Conservation (phyloP, 2,113 vertebrate genomes). For the Micronycteris hirsuta region DNA sequence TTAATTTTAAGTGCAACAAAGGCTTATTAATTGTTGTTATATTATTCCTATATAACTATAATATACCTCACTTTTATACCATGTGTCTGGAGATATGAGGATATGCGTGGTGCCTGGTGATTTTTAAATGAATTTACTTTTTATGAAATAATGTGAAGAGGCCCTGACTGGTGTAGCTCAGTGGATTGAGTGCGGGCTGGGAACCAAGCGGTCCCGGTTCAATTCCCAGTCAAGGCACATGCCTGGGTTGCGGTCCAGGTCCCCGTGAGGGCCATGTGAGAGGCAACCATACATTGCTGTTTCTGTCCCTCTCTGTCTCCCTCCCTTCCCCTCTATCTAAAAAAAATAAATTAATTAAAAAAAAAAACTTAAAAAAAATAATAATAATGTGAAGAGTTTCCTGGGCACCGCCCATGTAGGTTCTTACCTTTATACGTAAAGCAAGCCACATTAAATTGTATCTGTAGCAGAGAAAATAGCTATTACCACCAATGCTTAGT, state of each 20-base stretch:
- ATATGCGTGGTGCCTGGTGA: not conserved
- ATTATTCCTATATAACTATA: not conserved
- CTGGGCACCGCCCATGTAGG: not conserved
- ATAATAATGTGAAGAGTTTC: conserved; percentile 47
- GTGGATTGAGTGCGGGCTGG: no score
- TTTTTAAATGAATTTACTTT: conserved; percentile 42
- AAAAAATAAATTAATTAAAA: no score
- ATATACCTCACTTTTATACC: not conserved
- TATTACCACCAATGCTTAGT: not conserved
- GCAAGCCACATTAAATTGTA: not conserved
- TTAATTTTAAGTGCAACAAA: not conserved
- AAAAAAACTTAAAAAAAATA: no score
- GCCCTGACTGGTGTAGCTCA: no score
- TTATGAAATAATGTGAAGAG: conserved; percentile 69
- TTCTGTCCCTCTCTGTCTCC: no score
- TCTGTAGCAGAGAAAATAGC: not conserved
- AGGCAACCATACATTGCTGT: no score
- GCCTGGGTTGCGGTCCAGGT: no score
- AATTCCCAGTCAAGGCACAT: no score
- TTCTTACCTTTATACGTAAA: conserved; percentile 24
- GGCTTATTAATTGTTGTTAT: not conserved
- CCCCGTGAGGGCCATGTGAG: no score
- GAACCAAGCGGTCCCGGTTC: no score
- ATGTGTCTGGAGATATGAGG: not conserved
- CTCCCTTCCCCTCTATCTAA: no score